Evolutionary conservation across 2,888 invertebrate species (phyloP).

Genomic region (Sphaerophoria taeniata): DNA sequence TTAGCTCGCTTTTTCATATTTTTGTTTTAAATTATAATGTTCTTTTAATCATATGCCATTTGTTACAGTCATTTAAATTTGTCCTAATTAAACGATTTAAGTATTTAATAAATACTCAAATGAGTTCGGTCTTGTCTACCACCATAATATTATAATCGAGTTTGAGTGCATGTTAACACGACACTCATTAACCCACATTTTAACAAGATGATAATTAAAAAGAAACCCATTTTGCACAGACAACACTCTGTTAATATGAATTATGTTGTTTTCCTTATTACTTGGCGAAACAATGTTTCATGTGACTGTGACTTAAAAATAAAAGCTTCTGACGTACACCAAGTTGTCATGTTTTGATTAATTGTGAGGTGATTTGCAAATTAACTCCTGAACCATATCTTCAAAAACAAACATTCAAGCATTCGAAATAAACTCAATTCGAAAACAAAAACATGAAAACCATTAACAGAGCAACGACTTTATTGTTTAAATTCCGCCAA

Average conservation of each 20-base stretch:
- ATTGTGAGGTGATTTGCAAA: no score
- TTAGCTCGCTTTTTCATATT: not conserved
- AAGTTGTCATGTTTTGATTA: no score
- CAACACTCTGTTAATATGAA: not conserved
- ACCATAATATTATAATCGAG: slow-evolving; percentile 1
- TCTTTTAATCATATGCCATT: slow-evolving; percentile 19
- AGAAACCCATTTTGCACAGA: slow-evolving; percentile 1
- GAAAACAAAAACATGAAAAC: not conserved
- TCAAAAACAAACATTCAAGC: not conserved
- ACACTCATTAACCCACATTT: slow-evolving; percentile 21
- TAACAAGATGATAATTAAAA: slow-evolving; percentile 27
- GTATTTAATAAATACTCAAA: not conserved
- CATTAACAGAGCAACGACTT: not conserved
- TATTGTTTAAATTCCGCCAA: slow-evolving; percentile 14
- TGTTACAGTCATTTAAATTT: slow-evolving; percentile 17
- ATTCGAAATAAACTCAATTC: not conserved
- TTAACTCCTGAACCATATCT: no score
- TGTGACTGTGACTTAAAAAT: no score
- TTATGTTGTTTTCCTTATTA: slow-evolving; percentile 19
- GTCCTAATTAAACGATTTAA: slow-evolving; percentile 24
- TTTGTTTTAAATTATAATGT: not conserved
- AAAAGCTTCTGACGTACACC: no score
- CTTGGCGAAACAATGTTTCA: not conserved
- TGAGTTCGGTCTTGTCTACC: not conserved
- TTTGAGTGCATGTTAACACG: slow-evolving; percentile 4